Evolutionary conservation across 2,797 vertebrate genomes (phyloP).

Genomic region (Allobates femoralis): DNA sequence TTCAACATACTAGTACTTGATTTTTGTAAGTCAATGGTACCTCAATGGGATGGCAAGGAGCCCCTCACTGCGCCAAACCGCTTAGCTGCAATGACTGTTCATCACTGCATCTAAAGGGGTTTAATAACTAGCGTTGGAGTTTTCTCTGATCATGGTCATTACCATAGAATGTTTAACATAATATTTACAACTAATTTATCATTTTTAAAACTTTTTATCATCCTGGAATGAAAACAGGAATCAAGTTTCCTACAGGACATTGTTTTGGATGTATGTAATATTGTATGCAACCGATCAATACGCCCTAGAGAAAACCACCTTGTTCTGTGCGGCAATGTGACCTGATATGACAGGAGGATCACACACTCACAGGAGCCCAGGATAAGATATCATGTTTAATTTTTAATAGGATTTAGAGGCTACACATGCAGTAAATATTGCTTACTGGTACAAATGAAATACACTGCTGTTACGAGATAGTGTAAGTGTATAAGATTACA

Average conservation of each 20-base stretch:
- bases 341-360: conserved; percentile 25
- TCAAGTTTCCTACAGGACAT: background rate
- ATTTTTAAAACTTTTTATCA: background rate
- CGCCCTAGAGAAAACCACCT: background rate
- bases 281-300: background rate
- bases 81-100: background rate
- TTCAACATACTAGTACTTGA: too few species aligned
- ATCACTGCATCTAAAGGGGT: background rate
- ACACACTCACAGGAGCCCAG: background rate
- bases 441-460: conserved; percentile 28
- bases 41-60: background rate
- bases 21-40: background rate
- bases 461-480: conserved; percentile 5
- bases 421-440: conserved; percentile 46
- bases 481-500: conserved; percentile 24
- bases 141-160: too few species aligned
- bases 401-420: conserved; percentile 45
- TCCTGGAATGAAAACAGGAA: background rate
- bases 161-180: too few species aligned
- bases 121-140: background rate
- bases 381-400: conserved; percentile 32
- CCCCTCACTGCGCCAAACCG: background rate
- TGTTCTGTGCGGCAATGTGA: background rate
- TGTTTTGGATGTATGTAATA: background rate
- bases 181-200: background rate